A percentile compares a stretch with the other conserved stretches of the same genome.
Evolutionary conservation across 2,888 invertebrate genomes (phyloP).

Genomic region (Rosalia funebris): DNA sequence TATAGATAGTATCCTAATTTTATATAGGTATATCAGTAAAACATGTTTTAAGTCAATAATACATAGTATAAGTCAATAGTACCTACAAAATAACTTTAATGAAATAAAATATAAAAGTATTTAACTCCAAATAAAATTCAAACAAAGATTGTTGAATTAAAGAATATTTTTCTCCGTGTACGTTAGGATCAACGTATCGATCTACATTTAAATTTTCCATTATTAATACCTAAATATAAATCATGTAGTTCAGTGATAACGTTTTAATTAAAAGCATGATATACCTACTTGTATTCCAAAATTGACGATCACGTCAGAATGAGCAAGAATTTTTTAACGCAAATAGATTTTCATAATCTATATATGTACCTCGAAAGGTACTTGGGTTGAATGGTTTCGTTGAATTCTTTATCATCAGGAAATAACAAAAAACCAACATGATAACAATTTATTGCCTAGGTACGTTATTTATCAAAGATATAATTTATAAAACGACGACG

Average conservation of each 20-base stretch:
- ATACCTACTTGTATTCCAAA: neutral
- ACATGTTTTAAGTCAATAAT: no score
- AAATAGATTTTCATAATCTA: neutral
- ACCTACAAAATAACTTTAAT: no score
- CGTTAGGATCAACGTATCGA: neutral
- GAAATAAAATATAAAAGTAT: no score
- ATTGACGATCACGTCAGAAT: neutral
- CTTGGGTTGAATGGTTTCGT: neutral
- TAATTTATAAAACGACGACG: neutral
- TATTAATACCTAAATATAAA: no score
- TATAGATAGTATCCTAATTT: no score
- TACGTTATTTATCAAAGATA: neutral
- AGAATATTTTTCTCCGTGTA: neutral
- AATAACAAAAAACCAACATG: conserved; percentile 4
- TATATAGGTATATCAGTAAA: no score
- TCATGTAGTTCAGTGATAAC: no score
- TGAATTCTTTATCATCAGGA: conserved; percentile 14
- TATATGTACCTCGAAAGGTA: neutral
- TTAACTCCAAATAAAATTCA: neutral
- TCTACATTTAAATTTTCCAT: no score
- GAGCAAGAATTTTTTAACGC: neutral
- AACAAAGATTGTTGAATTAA: neutral
- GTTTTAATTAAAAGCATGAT: no score
- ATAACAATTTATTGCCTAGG: neutral
- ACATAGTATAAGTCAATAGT: no score